Conservation (phyloP, 2,113 vertebrate genomes). For the Siniperca knerii region DNA sequence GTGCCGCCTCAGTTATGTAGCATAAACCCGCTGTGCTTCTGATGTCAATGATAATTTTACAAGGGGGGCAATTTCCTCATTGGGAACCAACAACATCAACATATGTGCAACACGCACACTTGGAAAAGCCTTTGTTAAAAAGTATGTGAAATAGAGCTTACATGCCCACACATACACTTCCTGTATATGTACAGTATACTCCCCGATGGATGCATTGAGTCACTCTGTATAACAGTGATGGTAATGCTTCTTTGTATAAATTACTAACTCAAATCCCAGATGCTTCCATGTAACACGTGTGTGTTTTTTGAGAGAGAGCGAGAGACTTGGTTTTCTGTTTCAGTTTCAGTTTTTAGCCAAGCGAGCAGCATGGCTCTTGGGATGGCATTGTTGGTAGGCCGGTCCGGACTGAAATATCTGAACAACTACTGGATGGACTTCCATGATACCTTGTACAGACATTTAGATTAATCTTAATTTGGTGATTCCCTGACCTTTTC, state of each 20-base stretch:
- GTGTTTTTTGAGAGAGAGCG: neutral
- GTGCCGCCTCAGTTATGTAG: neutral
- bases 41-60: constrained; percentile 11
- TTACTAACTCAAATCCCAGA: constrained; percentile 27
- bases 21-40: constrained; percentile 6
- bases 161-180: constrained; percentile 23
- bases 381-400: neutral
- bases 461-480: neutral
- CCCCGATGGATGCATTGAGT: constrained; percentile 44
- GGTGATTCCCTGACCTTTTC: neutral
- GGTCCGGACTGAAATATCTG: neutral
- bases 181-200: constrained; percentile 11
- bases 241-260: constrained; percentile 9
- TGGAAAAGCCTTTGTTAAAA: constrained; percentile 21
- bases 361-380: neutral
- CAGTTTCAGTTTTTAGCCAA: neutral
- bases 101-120: neutral
- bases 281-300: constrained; percentile 24
- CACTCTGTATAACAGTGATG: neutral
- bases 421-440: neutral
- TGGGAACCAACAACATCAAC: neutral
- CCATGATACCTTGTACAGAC: neutral
- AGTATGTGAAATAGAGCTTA: constrained; percentile 21
- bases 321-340: constrained; percentile 9
- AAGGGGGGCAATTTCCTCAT: constrained; percentile 25